Base-by-base conservation (phyloP, 2,113 vertebrate species). In the Lepus timidus region DNA sequence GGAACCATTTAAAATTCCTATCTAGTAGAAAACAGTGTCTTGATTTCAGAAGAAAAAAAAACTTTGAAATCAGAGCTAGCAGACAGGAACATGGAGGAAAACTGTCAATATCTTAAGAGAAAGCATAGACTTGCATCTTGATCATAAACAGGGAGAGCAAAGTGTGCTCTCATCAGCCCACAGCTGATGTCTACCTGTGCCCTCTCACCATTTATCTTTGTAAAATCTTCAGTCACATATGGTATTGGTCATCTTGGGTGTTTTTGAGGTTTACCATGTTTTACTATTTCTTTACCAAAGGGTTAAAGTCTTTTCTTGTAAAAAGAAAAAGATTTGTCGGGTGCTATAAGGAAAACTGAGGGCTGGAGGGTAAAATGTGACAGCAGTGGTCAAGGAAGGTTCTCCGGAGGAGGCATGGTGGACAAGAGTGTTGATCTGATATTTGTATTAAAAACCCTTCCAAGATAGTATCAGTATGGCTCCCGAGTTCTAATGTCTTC, bases 141-240 rank as follows among this genome's bases (percentile, higher is more conserved):
- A 29, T 22, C 61, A 58, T 10, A 73, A 86, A 25, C 61, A 95
- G 13, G n/a, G 13, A 75, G 52, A 36, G 80, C 94, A 67, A 49
- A 71, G 12, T 49, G 44, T 33, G 23, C 85, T 86, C 36, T 36
- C 36, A 36, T 36, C 36, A 36, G 8, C 36, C 3, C 52, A 83
- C 55, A 71, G 58, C 31, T 83, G 75, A 80, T 39, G 4, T 12
- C 51, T 61, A 80, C 76, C 68, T 25, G 0, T 19, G 25, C 64
- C 65, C 13, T 78, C 91, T n/a, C 79, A 71, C 49, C 58, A 55
- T 73, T 75, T 71, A 71, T 95, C 83, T 84, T 70, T 78, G 75
- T 82, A 14, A 96, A 94, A 93, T 9, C 0, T 29, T 75, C 62
- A 25, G 3, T 83, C n/a, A 19, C 70, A 92, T 73, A 29, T 51